Percentiles rank a stretch among this genome's conserved stretches.
Evolutionary conservation across 2,888 invertebrate species (phyloP).

Genomic region (Chrysolina haemoptera): DNA sequence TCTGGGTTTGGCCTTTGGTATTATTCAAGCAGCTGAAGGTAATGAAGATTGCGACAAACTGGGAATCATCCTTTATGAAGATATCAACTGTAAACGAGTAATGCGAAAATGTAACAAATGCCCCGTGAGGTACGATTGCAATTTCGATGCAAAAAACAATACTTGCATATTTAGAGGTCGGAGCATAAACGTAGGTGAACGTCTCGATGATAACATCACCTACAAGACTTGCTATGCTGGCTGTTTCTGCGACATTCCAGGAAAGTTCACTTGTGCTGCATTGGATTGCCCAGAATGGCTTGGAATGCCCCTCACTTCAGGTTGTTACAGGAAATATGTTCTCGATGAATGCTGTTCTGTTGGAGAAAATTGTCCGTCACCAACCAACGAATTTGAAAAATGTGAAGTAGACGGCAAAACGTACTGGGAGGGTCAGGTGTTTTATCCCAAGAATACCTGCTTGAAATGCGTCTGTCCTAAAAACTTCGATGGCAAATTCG

Average conservation of each 20-base stretch:
- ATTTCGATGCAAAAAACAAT: conserved; percentile 38
- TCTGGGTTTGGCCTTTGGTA: neutral
- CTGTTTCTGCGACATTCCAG: conserved; percentile 45
- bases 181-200: conserved; percentile 34
- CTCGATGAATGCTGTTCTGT: conserved; percentile 45
- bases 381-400: neutral
- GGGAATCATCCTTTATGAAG: conserved; percentile 55
- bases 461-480: conserved; percentile 34
- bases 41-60: conserved; percentile 46
- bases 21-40: conserved; percentile 5
- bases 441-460: conserved; percentile 32
- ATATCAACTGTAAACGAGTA: conserved; percentile 53
- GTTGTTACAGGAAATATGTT: conserved; percentile 46
- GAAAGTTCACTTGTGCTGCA: conserved; percentile 50
- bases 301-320: conserved; percentile 26
- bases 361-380: conserved; percentile 42
- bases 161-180: conserved; percentile 41
- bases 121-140: conserved; percentile 52
- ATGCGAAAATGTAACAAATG: conserved; percentile 41
- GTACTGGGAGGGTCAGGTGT: conserved; percentile 22
- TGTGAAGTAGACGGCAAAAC: conserved; percentile 25
- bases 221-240: conserved; percentile 47
- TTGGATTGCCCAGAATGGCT: conserved; percentile 53
- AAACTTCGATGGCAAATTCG: conserved; percentile 35
- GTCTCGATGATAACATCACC: conserved; percentile 42